phyloP scores from a whole-genome alignment of 2,888 invertebrate species.

The Temnothorax unifasciatus region DNA sequence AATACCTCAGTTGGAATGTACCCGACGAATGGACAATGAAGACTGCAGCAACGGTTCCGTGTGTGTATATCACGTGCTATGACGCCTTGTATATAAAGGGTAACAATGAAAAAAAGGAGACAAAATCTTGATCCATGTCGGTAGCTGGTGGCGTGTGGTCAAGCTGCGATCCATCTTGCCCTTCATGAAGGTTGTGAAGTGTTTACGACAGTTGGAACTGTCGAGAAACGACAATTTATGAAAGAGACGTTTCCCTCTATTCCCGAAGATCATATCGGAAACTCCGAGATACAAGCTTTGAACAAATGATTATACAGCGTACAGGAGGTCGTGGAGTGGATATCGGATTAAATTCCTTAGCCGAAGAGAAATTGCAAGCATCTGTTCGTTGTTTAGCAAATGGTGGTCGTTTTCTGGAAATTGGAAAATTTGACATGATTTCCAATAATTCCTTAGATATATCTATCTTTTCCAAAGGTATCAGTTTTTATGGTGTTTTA shows the following conservation, averaged over 20 bases:
- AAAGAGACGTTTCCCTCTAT: background rate
- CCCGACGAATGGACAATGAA: background rate
- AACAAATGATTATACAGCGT: conserved; percentile 85
- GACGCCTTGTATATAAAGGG: background rate
- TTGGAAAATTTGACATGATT: background rate
- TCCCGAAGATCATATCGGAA: background rate
- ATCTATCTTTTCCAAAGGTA: background rate
- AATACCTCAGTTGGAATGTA: background rate
- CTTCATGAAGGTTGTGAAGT: background rate
- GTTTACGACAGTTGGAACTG: background rate
- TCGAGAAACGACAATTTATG: background rate
- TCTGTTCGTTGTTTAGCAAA: background rate
- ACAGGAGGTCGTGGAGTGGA: background rate
- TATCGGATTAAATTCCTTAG: background rate
- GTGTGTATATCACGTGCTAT: background rate
- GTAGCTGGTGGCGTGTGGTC: background rate
- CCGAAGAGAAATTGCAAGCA: background rate
- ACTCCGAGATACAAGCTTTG: conserved; percentile 84
- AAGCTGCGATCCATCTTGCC: background rate
- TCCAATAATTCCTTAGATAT: background rate
- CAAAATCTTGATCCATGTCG: background rate
- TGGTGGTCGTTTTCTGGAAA: background rate
- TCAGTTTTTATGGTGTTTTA: conserved; percentile 87
- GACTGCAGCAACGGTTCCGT: background rate
- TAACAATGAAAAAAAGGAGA: background rate